Conservation (phyloP, 2,888 invertebrate species). For the Halictus quadricinctus region DNA sequence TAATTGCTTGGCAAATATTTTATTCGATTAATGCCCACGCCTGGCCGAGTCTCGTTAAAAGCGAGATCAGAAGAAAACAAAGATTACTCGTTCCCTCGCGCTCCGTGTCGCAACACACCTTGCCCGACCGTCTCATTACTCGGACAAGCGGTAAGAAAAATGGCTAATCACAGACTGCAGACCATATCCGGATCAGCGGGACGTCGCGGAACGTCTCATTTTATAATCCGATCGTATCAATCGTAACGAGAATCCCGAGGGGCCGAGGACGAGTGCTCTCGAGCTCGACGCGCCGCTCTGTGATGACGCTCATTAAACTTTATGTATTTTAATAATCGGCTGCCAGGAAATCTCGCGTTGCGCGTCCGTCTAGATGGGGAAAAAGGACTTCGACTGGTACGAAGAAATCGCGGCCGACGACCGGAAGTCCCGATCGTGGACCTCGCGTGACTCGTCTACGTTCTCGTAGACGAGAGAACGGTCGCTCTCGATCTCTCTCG, state of each 20-base stretch:
- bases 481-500: constrained; percentile 53
- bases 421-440: constrained; percentile 50
- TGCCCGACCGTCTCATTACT: constrained; percentile 13
- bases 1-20: background rate
- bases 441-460: constrained; percentile 68
- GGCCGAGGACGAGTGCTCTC: background rate
- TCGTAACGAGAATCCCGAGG: background rate
- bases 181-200: background rate
- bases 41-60: background rate
- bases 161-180: constrained; percentile 11
- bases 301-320: constrained; percentile 3
- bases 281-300: background rate
- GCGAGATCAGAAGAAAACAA: constrained; percentile 19
- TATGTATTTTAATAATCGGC: constrained; percentile 3
- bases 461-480: constrained; percentile 57
- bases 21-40: background rate
- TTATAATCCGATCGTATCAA: constrained; percentile 15
- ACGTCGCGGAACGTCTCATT: constrained; percentile 2
- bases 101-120: constrained; percentile 27
- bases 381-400: background rate
- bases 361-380: background rate
- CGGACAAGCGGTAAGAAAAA: constrained; percentile 1
- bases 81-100: constrained; percentile 43
- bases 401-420: constrained; percentile 26
- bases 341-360: background rate